Evolutionary conservation across 2,113 vertebrate genomes (phyloP).

Genomic region (Lepus timidus): DNA sequence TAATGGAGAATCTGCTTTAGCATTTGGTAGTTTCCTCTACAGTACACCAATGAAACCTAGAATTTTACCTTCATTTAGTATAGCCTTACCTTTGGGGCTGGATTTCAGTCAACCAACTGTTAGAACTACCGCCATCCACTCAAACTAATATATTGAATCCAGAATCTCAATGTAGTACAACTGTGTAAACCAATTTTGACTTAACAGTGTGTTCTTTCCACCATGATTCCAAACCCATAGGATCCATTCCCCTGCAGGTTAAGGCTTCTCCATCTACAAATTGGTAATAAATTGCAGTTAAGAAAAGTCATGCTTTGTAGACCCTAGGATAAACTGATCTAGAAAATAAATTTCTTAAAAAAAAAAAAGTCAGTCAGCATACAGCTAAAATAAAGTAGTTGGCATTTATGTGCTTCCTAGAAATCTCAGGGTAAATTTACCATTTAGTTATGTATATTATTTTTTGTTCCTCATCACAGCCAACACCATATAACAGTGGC

Average conservation of each 20-base stretch:
- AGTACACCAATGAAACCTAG: background rate
- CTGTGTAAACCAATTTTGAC: background rate
- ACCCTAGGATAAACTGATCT: background rate
- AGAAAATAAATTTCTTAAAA: background rate
- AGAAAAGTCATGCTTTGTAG: background rate
- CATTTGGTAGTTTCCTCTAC: background rate
- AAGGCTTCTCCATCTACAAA: background rate
- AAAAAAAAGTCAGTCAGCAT: too few relatives aligned
- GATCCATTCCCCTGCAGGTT: background rate
- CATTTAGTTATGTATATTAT: background rate
- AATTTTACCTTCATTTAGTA: constrained; percentile 32
- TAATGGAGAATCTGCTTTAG: background rate
- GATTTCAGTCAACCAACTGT: background rate
- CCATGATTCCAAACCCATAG: background rate
- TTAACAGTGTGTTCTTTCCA: background rate
- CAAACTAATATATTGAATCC: background rate
- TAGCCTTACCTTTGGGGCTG: background rate
- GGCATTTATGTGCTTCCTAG: background rate
- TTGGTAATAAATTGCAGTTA: background rate
- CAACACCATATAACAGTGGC: background rate
- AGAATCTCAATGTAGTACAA: background rate
- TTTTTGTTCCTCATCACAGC: background rate
- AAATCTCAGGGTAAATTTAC: background rate
- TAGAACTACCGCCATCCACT: background rate
- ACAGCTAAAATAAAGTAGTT: background rate